A percentile compares a stretch with the other conserved stretches of the same genome.
Conservation (phyloP, 2,888 invertebrate species). For the Ischnura elegans region DNA sequence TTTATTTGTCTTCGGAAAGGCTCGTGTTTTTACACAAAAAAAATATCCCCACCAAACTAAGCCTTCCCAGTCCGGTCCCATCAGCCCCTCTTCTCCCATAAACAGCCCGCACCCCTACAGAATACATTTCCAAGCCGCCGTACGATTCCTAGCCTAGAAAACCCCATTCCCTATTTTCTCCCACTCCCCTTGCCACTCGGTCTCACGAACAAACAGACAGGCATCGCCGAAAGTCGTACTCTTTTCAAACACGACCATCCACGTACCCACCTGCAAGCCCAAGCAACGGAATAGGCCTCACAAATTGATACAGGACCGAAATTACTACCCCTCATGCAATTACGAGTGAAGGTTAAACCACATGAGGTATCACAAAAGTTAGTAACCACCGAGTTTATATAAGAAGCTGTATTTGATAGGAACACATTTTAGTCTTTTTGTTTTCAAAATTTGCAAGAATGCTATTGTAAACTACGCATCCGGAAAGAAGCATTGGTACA, state of each 20-base stretch:
- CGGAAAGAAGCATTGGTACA: too few relatives aligned
- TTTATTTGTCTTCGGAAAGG: conserved; percentile 61
- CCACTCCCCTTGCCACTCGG: background rate
- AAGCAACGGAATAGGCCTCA: background rate
- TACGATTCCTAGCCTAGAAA: too few relatives aligned
- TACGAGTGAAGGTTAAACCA: background rate
- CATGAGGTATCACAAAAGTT: too few relatives aligned
- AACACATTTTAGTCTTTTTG: too few relatives aligned
- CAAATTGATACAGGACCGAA: background rate
- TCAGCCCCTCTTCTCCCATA: background rate
- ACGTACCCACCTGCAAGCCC: background rate
- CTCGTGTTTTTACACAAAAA: conserved; percentile 46
- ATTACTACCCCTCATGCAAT: background rate
- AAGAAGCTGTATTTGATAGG: too few relatives aligned
- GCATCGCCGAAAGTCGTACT: background rate
- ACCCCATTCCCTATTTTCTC: background rate
- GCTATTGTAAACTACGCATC: too few relatives aligned
- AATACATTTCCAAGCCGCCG: too few relatives aligned
- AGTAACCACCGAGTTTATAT: too few relatives aligned
- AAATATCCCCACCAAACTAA: background rate
- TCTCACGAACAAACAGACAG: background rate
- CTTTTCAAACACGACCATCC: background rate
- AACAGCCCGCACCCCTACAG: background rate
- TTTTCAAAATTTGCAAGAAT: too few relatives aligned
- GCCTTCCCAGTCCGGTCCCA: background rate